Evolutionary conservation across 2,113 vertebrate genomes (phyloP).

Genomic region (Dinomys branickii): DNA sequence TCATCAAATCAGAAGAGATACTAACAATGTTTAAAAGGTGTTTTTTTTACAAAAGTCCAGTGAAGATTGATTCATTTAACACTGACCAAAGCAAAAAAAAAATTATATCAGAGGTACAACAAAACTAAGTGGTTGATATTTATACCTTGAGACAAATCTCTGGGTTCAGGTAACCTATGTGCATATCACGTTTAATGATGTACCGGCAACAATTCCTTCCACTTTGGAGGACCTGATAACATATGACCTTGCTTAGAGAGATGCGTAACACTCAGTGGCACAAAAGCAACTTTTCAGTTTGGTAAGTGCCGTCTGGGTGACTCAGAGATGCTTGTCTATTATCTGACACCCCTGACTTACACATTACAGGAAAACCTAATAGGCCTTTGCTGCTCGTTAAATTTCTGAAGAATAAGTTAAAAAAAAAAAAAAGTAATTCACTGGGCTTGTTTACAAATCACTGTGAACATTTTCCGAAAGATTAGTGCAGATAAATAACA

Average conservation of each 20-base stretch:
- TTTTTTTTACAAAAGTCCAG: background rate
- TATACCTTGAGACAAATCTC: background rate
- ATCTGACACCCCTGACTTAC: background rate
- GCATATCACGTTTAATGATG: background rate
- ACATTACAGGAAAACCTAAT: background rate
- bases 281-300: background rate
- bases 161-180: background rate
- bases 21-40: background rate
- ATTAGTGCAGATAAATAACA: background rate
- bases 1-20: background rate
- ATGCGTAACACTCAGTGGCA: background rate
- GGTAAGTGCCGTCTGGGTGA: background rate
- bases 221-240: background rate
- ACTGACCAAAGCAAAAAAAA: background rate
- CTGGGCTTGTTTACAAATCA: background rate
- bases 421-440: background rate
- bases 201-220: background rate
- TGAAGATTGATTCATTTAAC: conserved; percentile 19
- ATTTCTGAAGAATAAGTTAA: background rate
- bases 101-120: background rate
- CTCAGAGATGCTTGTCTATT: background rate
- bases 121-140: background rate
- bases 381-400: background rate
- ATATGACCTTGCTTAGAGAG: background rate
- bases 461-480: conserved; percentile 26